phyloP scores from a whole-genome alignment of 2,888 invertebrate species.

The Uropetala carovei region DNA sequence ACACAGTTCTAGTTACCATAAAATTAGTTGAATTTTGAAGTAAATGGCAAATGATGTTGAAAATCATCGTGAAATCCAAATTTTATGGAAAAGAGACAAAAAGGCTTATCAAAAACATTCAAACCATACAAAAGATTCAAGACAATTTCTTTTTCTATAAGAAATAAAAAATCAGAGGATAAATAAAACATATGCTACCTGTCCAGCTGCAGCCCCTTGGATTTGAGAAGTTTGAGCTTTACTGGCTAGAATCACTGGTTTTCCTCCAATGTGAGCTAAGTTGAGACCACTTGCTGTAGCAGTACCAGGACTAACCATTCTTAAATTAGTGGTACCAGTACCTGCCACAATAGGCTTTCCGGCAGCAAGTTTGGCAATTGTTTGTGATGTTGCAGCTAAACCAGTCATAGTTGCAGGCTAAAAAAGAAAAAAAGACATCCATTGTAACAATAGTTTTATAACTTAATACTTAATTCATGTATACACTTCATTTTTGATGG shows the following conservation, averaged over 20 bases:
- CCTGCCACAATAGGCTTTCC: conserved; percentile 62
- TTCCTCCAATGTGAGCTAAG: conserved; percentile 78
- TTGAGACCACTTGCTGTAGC: conserved; percentile 72
- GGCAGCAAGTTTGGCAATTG: conserved; percentile 69
- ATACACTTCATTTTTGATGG: no score
- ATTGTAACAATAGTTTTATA: neutral
- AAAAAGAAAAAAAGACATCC: neutral
- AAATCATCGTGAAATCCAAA: no score
- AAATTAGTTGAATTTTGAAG: no score
- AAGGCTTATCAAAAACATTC: no score
- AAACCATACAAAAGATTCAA: no score
- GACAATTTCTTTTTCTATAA: no score
- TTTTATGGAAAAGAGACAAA: no score
- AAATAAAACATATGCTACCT: neutral
- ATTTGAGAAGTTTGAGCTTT: conserved; percentile 75
- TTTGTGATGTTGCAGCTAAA: conserved; percentile 67
- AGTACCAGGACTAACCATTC: conserved; percentile 76
- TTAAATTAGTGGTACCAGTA: conserved; percentile 70
- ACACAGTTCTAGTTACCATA: no score
- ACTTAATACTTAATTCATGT: neutral
- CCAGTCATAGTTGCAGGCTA: conserved; percentile 66
- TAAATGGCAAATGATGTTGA: no score
- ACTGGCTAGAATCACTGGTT: conserved; percentile 78
- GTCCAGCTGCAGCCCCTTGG: conserved; percentile 71
- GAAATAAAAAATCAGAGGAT: no score